phyloP scores from a whole-genome alignment of 2,113 vertebrate genomes.

The Synodontis membranacea region DNA sequence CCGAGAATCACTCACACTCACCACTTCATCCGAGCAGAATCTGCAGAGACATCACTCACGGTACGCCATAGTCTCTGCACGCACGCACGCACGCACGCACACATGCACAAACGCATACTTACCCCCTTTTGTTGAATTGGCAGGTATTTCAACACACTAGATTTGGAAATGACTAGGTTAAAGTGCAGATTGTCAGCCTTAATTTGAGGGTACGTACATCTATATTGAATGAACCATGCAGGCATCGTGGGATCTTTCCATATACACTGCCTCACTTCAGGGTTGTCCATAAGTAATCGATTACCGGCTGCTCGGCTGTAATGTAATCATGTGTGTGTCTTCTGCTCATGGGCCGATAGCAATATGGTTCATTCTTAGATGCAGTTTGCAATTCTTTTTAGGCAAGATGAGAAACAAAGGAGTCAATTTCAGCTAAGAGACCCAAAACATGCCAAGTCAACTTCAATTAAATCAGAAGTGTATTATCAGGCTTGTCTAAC shows the following conservation, averaged over 20 bases:
- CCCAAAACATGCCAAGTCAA: background rate
- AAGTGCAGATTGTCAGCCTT: constrained; percentile 54
- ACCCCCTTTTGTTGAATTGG: background rate
- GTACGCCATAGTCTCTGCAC: background rate
- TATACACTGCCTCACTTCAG: constrained; percentile 1
- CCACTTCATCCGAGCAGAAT: constrained; percentile 77
- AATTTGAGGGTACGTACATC: constrained; percentile 65
- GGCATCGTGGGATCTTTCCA: background rate
- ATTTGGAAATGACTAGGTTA: constrained; percentile 29
- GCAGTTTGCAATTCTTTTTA: background rate
- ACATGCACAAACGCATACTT: background rate
- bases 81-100: background rate
- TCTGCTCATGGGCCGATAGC: background rate
- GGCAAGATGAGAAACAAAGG: background rate
- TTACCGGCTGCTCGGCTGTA: constrained; percentile 1
- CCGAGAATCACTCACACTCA: constrained; percentile 73
- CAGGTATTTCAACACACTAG: background rate
- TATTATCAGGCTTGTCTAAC: background rate
- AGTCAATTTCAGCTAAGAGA: background rate
- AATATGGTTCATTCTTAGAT: background rate
- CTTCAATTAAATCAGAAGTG: background rate
- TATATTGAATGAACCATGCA: constrained; percentile 10
- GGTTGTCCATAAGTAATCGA: constrained; percentile 8
- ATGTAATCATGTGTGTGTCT: no score
- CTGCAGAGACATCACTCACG: constrained; percentile 70